phyloP scores from a whole-genome alignment of 1,140 invertebrate genomes.

The Drosophila parabipectinata region DNA sequence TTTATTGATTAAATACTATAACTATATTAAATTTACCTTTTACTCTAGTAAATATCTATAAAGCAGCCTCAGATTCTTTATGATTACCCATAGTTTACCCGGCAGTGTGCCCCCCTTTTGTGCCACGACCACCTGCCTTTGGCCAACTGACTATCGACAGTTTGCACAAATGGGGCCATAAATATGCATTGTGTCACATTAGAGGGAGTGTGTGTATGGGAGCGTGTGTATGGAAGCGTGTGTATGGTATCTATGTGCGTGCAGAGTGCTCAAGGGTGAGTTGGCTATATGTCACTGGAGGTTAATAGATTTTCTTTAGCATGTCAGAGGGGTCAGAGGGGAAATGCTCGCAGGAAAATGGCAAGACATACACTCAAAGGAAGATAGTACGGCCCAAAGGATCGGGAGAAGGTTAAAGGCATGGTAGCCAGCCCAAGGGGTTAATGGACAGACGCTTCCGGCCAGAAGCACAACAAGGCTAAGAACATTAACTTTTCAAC shows the following conservation, averaged over 20 bases:
- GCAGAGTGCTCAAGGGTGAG: constrained; percentile 33
- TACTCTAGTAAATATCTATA: constrained; percentile 15
- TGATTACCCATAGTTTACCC: constrained; percentile 39
- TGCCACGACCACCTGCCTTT: background rate
- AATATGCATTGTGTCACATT: constrained; percentile 82
- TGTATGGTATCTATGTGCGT: constrained; percentile 7
- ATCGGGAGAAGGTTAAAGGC: background rate
- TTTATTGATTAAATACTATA: constrained; percentile 2
- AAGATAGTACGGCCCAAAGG: background rate
- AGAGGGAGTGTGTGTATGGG: constrained; percentile 32
- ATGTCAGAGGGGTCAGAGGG: constrained; percentile 67
- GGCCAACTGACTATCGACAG: constrained; percentile 50
- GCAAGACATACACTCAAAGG: constrained; percentile 11
- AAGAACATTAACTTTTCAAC: constrained; percentile 22
- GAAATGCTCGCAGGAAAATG: constrained; percentile 16
- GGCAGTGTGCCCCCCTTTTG: constrained; percentile 7
- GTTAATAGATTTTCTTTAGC: constrained; percentile 82
- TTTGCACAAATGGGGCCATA: constrained; percentile 65
- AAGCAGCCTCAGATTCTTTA: constrained; percentile 18
- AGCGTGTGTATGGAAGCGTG: background rate
- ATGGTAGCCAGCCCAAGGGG: constrained; percentile 15
- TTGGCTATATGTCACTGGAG: constrained; percentile 71
- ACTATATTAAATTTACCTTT: constrained; percentile 27
- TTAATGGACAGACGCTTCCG: constrained; percentile 21
- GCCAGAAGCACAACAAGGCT: constrained; percentile 10